A percentile compares a stretch with the other conserved stretches of the same genome.
Evolutionary conservation across 2,113 vertebrate genomes (phyloP).

Genomic region (Numenius arquata): DNA sequence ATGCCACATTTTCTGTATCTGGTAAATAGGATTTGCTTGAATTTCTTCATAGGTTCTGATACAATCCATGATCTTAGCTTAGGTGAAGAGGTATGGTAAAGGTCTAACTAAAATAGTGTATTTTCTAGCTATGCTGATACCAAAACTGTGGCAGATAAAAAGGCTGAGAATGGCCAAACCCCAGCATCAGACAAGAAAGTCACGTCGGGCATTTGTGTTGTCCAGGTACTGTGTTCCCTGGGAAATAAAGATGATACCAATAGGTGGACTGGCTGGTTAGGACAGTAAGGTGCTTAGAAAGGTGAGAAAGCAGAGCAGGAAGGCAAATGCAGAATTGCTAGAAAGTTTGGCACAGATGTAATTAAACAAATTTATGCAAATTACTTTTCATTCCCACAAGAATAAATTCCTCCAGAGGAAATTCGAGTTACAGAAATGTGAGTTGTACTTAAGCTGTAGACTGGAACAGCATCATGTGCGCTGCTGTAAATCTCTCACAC

Average conservation of each 20-base stretch:
- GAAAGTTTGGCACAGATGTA: background rate
- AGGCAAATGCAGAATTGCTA: conserved; percentile 15
- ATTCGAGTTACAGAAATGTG: background rate
- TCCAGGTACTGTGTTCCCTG: background rate
- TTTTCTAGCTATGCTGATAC: background rate
- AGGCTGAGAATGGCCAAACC: background rate
- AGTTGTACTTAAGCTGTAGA: background rate
- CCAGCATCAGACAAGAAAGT: background rate
- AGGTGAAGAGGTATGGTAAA: background rate
- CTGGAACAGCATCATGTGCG: background rate
- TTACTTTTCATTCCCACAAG: background rate
- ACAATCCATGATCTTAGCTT: background rate
- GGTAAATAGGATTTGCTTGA: background rate
- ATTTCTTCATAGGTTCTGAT: background rate
- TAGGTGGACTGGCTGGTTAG: background rate
- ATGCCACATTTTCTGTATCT: background rate
- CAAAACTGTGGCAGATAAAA: background rate
- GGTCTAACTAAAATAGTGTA: background rate
- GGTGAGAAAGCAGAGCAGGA: background rate
- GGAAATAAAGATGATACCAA: background rate
- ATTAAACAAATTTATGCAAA: conserved; percentile 22
- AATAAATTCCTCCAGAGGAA: background rate
- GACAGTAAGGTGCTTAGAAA: background rate
- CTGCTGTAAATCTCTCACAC: background rate
- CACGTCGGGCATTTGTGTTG: background rate